Base-by-base conservation (phyloP, 2,888 invertebrate genomes). In the Digitonthophagus gazella region DNA sequence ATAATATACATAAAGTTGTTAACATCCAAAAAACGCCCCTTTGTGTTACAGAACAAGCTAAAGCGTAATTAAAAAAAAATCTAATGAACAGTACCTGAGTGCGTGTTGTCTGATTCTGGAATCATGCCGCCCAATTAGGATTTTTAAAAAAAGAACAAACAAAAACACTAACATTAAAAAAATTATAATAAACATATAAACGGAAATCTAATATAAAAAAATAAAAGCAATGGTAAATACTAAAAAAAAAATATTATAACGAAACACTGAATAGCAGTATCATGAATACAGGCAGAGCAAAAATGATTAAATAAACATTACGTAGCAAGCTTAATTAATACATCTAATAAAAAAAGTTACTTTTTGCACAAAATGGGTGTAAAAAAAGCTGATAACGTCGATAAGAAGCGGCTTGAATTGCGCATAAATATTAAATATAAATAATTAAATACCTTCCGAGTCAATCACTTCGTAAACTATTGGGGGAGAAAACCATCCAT, bases 61-160 rank as follows among this genome's bases (percentile, higher is more conserved):
- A n/a, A 54, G 67, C 61, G 63, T 5, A 65, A 68, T 65, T 54
- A 55, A 58, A 58, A 58, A 28, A 57, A 58, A 54, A 19, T 58
- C 16, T 65, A 22, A 65, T 44, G 16, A 61, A 61, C 61, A 61
- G 61, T 81, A 84, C 82, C 81, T 83, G 82, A 74, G 75, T 79
- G 80, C 74, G 77, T 79, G 76, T 76, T 77, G 76, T 81, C 82
- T 75, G 81, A 77, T 72, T 81, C 81, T 80, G 80, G 77, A 76
- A 75, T 72, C n/a, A n/a, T n/a, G n/a, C 76, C 72, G 75, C 74
- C 75, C 74, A 74, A 74, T 74, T 75, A 77, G 76, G n/a, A n/a
- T n/a, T n/a, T n/a, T n/a, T 77, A 76, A 77, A 78, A 78, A 79
- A 76, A 78, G 78, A 79, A 75, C 78, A 79, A 79, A 81, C 76